These are phyloP conservation scores for Lordiphosa clarofinis DNA, from an alignment of 1,140 invertebrate genomes.

Conservation along the genomic window DNA sequence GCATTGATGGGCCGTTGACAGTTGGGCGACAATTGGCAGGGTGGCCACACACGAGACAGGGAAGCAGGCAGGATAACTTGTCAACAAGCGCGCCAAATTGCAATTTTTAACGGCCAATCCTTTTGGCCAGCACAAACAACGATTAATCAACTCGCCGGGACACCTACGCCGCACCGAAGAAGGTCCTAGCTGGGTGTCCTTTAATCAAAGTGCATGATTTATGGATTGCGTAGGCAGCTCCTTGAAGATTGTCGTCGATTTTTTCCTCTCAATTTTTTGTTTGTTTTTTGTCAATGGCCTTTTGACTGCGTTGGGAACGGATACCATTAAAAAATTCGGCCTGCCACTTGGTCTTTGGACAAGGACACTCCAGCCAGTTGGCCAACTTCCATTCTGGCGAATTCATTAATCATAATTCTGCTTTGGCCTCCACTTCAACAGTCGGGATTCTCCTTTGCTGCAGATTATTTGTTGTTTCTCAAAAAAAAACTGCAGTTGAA, in stretches of 20 bases:
- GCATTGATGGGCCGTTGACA: constrained; percentile 71
- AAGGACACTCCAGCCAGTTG: constrained; percentile 52
- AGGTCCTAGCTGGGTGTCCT: constrained; percentile 41
- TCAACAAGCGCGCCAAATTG: constrained; percentile 66
- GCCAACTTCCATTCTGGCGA: constrained; percentile 37
- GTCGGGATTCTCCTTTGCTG: constrained; percentile 15
- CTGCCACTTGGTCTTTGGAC: constrained; percentile 10
- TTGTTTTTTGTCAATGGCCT: constrained; percentile 48
- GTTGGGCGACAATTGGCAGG: constrained; percentile 61
- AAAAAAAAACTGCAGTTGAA: constrained; percentile 49
- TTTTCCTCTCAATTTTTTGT: constrained; percentile 14
- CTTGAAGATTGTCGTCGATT: constrained; percentile 28
- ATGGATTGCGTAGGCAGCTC: constrained; percentile 32
- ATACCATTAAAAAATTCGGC: constrained; percentile 64
- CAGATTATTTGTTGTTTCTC: constrained; percentile 51
- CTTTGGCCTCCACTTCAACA: constrained; percentile 26
- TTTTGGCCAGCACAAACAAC: constrained; percentile 35
- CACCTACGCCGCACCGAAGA: constrained; percentile 49
- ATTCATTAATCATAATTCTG: constrained; percentile 71
- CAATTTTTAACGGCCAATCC: constrained; percentile 66
- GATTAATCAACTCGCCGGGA: constrained; percentile 56
- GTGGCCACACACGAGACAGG: constrained; percentile 43
- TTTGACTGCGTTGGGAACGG: constrained; percentile 57
- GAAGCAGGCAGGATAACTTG: constrained; percentile 34
- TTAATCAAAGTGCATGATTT: constrained; percentile 68